Evolutionary conservation across 1,140 invertebrate genomes (phyloP), one percentile per base, ranked within the genome.

Genomic region (Drosophila prosaltans): DNA sequence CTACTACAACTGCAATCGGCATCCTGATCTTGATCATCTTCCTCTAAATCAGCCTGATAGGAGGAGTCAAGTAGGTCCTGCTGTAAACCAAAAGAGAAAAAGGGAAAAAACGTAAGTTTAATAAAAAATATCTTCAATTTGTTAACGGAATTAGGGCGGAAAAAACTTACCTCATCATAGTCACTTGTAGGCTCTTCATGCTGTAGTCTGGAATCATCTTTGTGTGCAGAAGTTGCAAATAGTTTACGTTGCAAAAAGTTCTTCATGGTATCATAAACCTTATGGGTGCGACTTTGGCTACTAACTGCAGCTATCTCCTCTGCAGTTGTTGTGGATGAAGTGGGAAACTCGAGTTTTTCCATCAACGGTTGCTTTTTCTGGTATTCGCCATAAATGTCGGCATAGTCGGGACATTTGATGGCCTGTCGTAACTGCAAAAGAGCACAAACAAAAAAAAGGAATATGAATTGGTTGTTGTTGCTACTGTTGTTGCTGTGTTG

Each of bases 181-280:
- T 91, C 89, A 64, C 90, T 91, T 7, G 89, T 91, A 9, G 73
- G 67, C 39, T 88, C 89, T 26, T 85, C 81, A 9, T 78, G 45
- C 45, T 51, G 45, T 71, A 41, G 24, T 63, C 9, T 73, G 32
- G 28, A 72, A 4, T 74, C 69, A 16, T 72, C 68, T 21, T 78
- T 73, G 6, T 86, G 83, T 72, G 69, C 71, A 72, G 74, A 72
- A 48, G 81, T 85, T 4, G 84, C 80, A 24, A 91, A 91, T 11
- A 91, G 75, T 84, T 91, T 91, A 64, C 85, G 76, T 7, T 85
- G 80, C 80, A 91, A 51, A 72, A 91, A 91, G 61, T 86, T 89
- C 69, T 86, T 91, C 90, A 91, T 91, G 77, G 90, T 90, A 66
- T 90, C 80, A 45, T 90, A 91, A 45, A 90, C 90, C 57, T 91